These are phyloP conservation scores for Calephelis nemesis DNA, from an alignment of 1,140 invertebrate genomes.

Conservation along the genomic window DNA sequence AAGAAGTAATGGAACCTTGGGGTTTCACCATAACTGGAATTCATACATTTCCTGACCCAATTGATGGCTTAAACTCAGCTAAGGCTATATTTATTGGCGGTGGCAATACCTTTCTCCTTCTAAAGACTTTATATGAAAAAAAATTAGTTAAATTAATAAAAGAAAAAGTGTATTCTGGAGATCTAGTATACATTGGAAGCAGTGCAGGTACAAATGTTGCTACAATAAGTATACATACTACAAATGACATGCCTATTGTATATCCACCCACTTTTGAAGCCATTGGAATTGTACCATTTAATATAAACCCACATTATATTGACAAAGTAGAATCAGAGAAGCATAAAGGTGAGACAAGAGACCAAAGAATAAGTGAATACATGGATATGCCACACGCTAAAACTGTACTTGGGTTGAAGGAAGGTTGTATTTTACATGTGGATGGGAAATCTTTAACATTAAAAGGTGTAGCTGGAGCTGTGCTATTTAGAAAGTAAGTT, in stretches of 20 bases:
- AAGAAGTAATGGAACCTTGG: conserved; percentile 81
- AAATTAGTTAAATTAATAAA: conserved; percentile 83
- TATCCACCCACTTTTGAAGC: conserved; percentile 87
- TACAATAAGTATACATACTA: conserved; percentile 88
- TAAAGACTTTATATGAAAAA: conserved; percentile 86
- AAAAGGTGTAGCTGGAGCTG: conserved; percentile 81
- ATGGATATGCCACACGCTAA: conserved; percentile 79
- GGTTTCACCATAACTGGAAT: conserved; percentile 84
- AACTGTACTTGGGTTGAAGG: conserved; percentile 85
- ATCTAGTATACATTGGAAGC: conserved; percentile 87
- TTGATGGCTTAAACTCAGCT: conserved; percentile 80
- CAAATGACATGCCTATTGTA: conserved; percentile 93
- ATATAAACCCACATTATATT: conserved; percentile 92
- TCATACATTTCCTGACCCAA: conserved; percentile 80
- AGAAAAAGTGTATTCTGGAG: conserved; percentile 82
- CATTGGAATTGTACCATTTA: conserved; percentile 88
- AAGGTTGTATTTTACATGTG: conserved; percentile 84
- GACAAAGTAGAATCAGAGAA: conserved; percentile 82
- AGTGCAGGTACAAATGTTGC: conserved; percentile 92
- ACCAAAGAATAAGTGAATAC: conserved; percentile 85
- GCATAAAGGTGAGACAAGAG: conserved; percentile 88
- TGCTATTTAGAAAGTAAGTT: conserved; percentile 84
- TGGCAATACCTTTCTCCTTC: conserved; percentile 87
- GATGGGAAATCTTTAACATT: conserved; percentile 81
- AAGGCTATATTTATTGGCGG: conserved; percentile 90